These are phyloP conservation scores for Bruchidius siliquastri DNA, from an alignment of 2,888 invertebrate species.

Conservation along the genomic window DNA sequence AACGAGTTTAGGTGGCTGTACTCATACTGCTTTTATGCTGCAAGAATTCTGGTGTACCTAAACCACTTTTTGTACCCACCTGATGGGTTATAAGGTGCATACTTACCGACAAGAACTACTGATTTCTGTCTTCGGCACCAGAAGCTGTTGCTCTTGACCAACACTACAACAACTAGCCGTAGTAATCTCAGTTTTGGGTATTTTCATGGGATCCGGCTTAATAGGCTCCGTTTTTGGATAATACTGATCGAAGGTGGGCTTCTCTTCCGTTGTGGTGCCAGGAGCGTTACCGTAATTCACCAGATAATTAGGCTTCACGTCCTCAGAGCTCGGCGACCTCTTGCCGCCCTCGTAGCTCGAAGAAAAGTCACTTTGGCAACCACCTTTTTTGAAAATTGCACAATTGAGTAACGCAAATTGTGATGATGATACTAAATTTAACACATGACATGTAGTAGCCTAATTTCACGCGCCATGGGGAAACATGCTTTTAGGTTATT, in stretches of 20 bases:
- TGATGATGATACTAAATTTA: neutral
- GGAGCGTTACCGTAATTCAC: slow-evolving; percentile 36
- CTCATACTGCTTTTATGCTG: too few species aligned
- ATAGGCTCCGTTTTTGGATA: slow-evolving; percentile 38
- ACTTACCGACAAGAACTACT: slow-evolving; percentile 29
- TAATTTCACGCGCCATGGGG: too few species aligned
- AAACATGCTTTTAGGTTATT: too few species aligned
- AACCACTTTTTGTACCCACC: too few species aligned
- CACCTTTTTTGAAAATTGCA: slow-evolving; percentile 14
- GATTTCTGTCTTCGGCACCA: slow-evolving; percentile 66
- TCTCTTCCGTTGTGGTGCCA: slow-evolving; percentile 26
- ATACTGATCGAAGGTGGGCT: slow-evolving; percentile 41
- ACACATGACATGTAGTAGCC: too few species aligned
- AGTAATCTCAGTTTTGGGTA: slow-evolving; percentile 51
- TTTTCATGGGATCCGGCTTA: slow-evolving; percentile 48
- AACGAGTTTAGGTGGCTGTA: too few species aligned
- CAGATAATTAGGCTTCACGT: slow-evolving; percentile 48
- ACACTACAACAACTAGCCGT: slow-evolving; percentile 47
- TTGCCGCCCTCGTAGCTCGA: slow-evolving; percentile 40
- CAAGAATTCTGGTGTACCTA: neutral
- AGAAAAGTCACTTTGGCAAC: slow-evolving; percentile 37
- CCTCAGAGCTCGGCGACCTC: slow-evolving; percentile 39
- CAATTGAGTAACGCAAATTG: slow-evolving; percentile 4
- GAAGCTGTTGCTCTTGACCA: slow-evolving; percentile 50
- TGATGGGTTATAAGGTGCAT: too few species aligned